These are phyloP conservation scores for Andrena dorsata DNA, from an alignment of 2,888 invertebrate species.

Conservation along the genomic window DNA sequence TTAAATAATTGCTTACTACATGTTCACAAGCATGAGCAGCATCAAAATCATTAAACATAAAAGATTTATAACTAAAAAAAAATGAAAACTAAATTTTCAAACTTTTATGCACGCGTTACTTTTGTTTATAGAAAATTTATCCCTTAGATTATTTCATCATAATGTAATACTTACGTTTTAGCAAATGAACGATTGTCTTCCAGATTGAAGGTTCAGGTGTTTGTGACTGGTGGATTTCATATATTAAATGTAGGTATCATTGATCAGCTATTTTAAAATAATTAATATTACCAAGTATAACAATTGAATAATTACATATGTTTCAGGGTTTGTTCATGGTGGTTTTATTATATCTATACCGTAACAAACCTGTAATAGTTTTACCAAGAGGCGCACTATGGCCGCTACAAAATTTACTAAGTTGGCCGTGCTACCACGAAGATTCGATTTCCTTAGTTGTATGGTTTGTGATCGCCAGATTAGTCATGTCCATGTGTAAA, in stretches of 20 bases:
- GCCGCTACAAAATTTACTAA: conserved; percentile 78
- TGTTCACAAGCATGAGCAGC: too few species aligned
- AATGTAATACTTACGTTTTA: conserved; percentile 53
- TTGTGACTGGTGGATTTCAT: conserved; percentile 71
- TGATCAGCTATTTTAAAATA: not conserved
- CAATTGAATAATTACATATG: not conserved
- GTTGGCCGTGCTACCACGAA: conserved; percentile 78
- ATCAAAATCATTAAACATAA: too few species aligned
- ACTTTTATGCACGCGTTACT: not conserved
- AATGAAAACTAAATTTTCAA: not conserved
- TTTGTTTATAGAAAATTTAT: not conserved
- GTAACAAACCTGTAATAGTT: conserved; percentile 77
- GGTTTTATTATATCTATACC: conserved; percentile 73
- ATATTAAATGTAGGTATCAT: conserved; percentile 77
- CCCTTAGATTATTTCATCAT: not conserved
- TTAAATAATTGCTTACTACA: too few species aligned
- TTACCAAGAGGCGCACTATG: conserved; percentile 77
- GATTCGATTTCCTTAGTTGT: conserved; percentile 79
- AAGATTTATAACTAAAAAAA: not conserved
- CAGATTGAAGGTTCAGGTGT: conserved; percentile 67
- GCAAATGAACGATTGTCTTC: conserved; percentile 65
- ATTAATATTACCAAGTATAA: not conserved
- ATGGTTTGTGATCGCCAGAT: conserved; percentile 75
- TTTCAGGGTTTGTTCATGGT: conserved; percentile 41
- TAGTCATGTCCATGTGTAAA: conserved; percentile 66